Base-by-base conservation (phyloP, 2,888 invertebrate species). In the Pecten maximus region DNA sequence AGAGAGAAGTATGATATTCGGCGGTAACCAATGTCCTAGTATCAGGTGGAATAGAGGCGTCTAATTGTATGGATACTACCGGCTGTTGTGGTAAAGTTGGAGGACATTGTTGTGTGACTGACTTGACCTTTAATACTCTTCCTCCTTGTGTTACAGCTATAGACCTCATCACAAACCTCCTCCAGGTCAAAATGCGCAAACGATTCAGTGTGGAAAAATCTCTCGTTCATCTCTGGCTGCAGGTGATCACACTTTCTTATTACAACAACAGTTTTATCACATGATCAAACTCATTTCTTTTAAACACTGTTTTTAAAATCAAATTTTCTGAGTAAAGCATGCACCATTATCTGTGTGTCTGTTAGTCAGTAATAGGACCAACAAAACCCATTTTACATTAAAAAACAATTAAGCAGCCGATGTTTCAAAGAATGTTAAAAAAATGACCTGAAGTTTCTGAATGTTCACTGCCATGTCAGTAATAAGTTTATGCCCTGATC, bases 161-260 rank as follows among this genome's bases (percentile, higher is more conserved):
- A 97, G 99, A 99, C 97, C 97, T 99, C 95, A 99, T 99, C 96
- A 99, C 98, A 97, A 99, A 99, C 97, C 97, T 99, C 95, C 98
- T 99, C 92, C 99, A 99, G 98, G 99, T 97, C 90, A 97, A 97
- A 94, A 97, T 97, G 96, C 96, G 99, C 95, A 99, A 99, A 97
- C 98, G 99, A 40, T 99, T 98, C 96, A 99, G 99, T 0, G 99
- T 99, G 90, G 99, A 99, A 97, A 99, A 99, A 97, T 98, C 99
- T 91, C 97, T 99, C 93, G 98, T 98, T 95, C 99, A 99, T 97
- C 98, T 98, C 94, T 99, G 99, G 99, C 98, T 99, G 94, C 99
- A 99, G 98, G 99, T 98, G 97, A 96, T 74, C 74, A 28, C 10
- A 74, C 35, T 74, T 74, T 74, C 35, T 35, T 35, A 74, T 35